Evolutionary conservation across 1,140 invertebrate genomes (phyloP), one percentile per base, ranked within the genome.

Genomic region (Cherax destructor): DNA sequence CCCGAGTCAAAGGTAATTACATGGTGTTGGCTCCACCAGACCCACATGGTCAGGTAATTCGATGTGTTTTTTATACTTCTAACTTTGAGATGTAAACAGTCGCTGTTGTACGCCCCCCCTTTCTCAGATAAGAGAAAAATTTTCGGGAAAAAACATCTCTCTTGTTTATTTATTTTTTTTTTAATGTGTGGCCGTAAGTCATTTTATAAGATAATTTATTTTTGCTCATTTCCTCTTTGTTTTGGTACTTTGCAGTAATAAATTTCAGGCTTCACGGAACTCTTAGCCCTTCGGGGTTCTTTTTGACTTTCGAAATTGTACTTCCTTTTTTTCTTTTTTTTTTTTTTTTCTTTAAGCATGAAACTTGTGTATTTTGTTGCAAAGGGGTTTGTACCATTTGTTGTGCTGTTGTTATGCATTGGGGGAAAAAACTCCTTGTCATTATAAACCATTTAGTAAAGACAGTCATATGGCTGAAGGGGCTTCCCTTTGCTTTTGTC

Each of bases 1-100:
- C 50, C 49, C 50, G 47, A 49, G 77, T 79, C 77, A n/a, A 6
- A n/a, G 77, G 47, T 79, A 79, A 79, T 79, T 79, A 50, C n/a
- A 79, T 13, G 77, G 47, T 79, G 52, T 52, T 79, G 16, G 61
- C 1, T 41, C 61, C 13, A 18, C 16, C 61, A 65, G 61, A 65
- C n/a, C 18, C 11, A 65, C 61, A 65, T 65, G 61, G 61, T 65
- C 18, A 13, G 61, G 61, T 65, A 65, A 65, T 65, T 65, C 18
- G 61, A 65, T 65, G 61, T 18, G 61, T 13, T 65, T 65, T 65
- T 41, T 65, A 65, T 18, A 65, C 61, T 65, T 65, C 6, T 65
- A 65, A 65, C 18, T 5, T 65, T 21, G 61, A 65, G 61, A 65
- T 65, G 18, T 65, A 65, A 65, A 65, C 18, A 21, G 18, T 65